A percentile compares a stretch with the other conserved stretches of the same genome.
Conservation (phyloP, 2,797 vertebrate genomes). For the Harpagifer antarcticus region DNA sequence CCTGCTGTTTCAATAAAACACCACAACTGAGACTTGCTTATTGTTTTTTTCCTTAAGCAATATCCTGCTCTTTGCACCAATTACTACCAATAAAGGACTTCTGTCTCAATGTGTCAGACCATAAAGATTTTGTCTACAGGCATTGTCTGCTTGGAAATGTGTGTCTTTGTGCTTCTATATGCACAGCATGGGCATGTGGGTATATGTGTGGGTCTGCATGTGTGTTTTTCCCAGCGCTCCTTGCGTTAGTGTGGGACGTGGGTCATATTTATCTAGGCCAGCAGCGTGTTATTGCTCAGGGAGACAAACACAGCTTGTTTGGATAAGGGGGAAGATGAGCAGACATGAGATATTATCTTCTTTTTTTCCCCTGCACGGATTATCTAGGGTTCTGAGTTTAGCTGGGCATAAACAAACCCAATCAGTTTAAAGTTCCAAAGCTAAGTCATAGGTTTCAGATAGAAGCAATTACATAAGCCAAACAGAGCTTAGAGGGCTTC, state of each 20-base stretch:
- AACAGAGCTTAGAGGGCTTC: slow-evolving; percentile 42
- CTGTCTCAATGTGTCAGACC: slow-evolving; percentile 34
- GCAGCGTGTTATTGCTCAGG: slow-evolving; percentile 72
- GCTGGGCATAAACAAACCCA: slow-evolving; percentile 61
- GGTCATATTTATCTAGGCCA: slow-evolving; percentile 81
- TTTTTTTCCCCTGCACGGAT: slow-evolving; percentile 42
- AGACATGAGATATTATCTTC: slow-evolving; percentile 71
- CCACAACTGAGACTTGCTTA: slow-evolving; percentile 24
- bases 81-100: slow-evolving; percentile 45
- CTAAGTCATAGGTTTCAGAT: slow-evolving; percentile 50
- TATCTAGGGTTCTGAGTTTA: slow-evolving; percentile 55
- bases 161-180: slow-evolving; percentile 56
- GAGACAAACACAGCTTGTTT: slow-evolving; percentile 73
- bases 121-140: not conserved
- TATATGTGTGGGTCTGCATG: slow-evolving; percentile 40
- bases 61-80: slow-evolving; percentile 37
- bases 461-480: slow-evolving; percentile 46
- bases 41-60: slow-evolving; percentile 40
- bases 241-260: slow-evolving; percentile 59
- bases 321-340: slow-evolving; percentile 70
- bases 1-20: slow-evolving; percentile 56
- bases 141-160: slow-evolving; percentile 52
- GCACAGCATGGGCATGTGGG: slow-evolving; percentile 23
- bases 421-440: slow-evolving; percentile 52
- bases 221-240: slow-evolving; percentile 78